Percentiles rank a stretch among this genome's conserved stretches.
Evolutionary conservation across 2,797 vertebrate species (phyloP).

Genomic region (Pelochelys cantorii): DNA sequence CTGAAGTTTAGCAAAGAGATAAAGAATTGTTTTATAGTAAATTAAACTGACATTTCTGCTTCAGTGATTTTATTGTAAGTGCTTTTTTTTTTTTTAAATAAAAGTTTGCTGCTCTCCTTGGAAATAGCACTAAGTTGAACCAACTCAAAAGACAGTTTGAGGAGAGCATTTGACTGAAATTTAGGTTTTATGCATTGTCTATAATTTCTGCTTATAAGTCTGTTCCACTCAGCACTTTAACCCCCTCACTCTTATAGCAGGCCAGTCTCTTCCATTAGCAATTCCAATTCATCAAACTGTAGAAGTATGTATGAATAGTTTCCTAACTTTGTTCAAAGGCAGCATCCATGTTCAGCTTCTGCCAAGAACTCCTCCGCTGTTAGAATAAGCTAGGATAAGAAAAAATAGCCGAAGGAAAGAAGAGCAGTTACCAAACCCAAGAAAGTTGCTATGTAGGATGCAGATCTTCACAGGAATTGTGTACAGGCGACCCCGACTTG

Average conservation of each 20-base stretch:
- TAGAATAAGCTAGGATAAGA: neutral
- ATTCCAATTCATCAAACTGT: neutral
- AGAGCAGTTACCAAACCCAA: constrained; percentile 22
- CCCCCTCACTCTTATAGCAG: neutral
- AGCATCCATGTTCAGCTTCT: neutral
- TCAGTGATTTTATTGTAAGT: neutral
- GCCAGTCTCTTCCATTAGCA: neutral
- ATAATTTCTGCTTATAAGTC: neutral
- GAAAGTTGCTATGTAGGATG: constrained; percentile 59
- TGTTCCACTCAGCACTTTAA: neutral
- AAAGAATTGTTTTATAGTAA: neutral
- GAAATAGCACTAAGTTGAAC: neutral
- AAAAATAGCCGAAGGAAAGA: neutral
- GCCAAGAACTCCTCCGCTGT: neutral
- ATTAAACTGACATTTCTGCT: neutral
- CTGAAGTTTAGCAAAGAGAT: neutral
- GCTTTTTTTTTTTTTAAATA: neutral
- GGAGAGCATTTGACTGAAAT: neutral
- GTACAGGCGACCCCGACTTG: too few species aligned
- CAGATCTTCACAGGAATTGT: neutral
- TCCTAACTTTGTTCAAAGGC: neutral
- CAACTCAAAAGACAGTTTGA: neutral
- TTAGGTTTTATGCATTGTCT: neutral
- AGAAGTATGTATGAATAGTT: neutral
- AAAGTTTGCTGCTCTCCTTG: neutral